Conservation (phyloP, 2,888 invertebrate species). For the Torymus aiolomorphi region DNA sequence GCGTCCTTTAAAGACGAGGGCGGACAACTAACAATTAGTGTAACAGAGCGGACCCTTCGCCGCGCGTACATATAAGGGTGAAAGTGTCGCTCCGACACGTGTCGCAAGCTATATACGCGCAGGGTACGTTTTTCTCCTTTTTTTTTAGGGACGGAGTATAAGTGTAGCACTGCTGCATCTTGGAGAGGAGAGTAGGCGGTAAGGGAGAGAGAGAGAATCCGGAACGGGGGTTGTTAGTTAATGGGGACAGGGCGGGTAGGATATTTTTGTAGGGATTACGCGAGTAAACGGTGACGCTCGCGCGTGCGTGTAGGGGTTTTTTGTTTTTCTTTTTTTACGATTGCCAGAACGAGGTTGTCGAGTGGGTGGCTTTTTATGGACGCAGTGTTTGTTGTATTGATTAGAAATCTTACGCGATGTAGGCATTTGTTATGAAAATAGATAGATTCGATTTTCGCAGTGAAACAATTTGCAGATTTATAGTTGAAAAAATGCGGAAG, state of each 20-base stretch:
- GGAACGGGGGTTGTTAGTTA: conserved; percentile 26
- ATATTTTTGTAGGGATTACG: conserved; percentile 33
- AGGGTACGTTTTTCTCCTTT: conserved; percentile 38
- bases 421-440: no score
- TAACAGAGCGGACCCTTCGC: conserved; percentile 62
- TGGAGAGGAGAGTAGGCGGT: no score
- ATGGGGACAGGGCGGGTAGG: conserved; percentile 29
- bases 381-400: no score
- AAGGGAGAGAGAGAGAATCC: no score
- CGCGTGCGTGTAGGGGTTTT: neutral
- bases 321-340: neutral
- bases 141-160: conserved; percentile 7
- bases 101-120: conserved; percentile 5
- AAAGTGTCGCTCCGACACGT: conserved; percentile 54
- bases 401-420: no score
- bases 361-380: no score
- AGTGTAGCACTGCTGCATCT: no score
- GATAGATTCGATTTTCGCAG: no score
- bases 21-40: conserved; percentile 69
- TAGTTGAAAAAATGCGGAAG: neutral
- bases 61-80: conserved; percentile 36
- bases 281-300: no score
- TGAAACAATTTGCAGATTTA: no score
- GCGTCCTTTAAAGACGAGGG: conserved; percentile 43
- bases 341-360: no score